Percentiles rank a stretch among this genome's conserved stretches.
phyloP scores from a whole-genome alignment of 2,113 vertebrate genomes.

The Pardalotus punctatus region DNA sequence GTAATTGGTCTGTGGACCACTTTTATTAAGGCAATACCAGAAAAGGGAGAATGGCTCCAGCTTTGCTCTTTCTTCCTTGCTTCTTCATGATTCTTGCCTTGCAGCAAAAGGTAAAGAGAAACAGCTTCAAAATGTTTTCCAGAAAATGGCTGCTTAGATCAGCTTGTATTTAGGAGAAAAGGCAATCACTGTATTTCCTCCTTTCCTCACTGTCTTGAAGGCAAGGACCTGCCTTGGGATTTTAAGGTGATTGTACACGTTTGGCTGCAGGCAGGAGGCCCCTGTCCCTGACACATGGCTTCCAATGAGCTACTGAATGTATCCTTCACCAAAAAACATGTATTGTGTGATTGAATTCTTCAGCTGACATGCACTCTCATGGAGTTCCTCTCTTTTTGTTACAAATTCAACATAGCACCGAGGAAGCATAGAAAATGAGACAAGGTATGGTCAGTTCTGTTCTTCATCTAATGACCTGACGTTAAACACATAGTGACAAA shows the following conservation, averaged over 20 bases:
- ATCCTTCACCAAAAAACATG: neutral
- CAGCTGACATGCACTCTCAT: neutral
- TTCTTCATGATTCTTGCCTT: neutral
- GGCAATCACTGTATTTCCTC: neutral
- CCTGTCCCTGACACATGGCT: accelerated
- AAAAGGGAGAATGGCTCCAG: neutral
- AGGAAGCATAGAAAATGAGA: neutral
- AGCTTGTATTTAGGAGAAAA: neutral
- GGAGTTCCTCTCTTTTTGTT: neutral
- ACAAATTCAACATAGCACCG: neutral
- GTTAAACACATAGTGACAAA: neutral
- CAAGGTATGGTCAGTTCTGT: neutral
- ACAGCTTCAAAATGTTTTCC: neutral
- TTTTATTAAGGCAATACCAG: neutral
- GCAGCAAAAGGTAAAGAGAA: neutral
- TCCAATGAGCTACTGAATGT: neutral
- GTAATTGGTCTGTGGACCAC: neutral
- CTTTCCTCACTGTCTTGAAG: neutral
- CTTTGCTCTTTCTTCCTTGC: neutral
- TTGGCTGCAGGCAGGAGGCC: neutral
- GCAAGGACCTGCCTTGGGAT: neutral
- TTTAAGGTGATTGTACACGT: accelerated
- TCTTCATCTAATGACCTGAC: neutral
- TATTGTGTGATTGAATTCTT: neutral
- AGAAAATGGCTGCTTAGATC: neutral